These are phyloP conservation scores for Drosophila quadrilineata DNA, from an alignment of 1,140 invertebrate species.

Conservation along the genomic window DNA sequence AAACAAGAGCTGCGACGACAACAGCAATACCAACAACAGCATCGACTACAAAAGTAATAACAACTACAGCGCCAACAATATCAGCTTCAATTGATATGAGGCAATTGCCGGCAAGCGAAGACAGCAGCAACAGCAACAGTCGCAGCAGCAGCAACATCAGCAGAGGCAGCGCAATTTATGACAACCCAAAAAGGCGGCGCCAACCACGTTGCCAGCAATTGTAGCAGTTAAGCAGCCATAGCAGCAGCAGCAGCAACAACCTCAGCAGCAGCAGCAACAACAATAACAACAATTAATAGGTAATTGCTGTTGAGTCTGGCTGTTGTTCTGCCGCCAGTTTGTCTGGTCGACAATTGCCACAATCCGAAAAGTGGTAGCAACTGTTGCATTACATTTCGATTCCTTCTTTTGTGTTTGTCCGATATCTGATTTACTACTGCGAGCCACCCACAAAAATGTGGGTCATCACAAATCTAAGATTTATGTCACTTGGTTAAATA, in stretches of 20 bases:
- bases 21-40: conserved; percentile 52
- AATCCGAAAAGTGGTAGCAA: conserved; percentile 27
- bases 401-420: conserved; percentile 51
- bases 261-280: conserved; percentile 25
- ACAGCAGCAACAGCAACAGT: no score
- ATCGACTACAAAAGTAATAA: conserved; percentile 27
- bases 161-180: conserved; percentile 71
- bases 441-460: conserved; percentile 35
- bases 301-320: conserved; percentile 57
- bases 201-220: conserved; percentile 46
- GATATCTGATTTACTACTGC: conserved; percentile 52
- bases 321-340: conserved; percentile 43
- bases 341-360: conserved; percentile 46
- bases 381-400: conserved; percentile 55
- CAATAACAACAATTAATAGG: conserved; percentile 62
- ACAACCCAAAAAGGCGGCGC: conserved; percentile 52
- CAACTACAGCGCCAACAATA: conserved; percentile 3
- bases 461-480: conserved; percentile 47
- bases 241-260: conserved; percentile 26
- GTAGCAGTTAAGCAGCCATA: conserved; percentile 49
- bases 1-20: conserved; percentile 54
- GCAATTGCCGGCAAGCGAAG: conserved; percentile 59
- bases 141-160: no score
- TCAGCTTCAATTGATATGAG: conserved; percentile 65
- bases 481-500: conserved; percentile 77